Base-by-base conservation (phyloP, 2,113 vertebrate genomes). In the Ceyx margarethae region DNA sequence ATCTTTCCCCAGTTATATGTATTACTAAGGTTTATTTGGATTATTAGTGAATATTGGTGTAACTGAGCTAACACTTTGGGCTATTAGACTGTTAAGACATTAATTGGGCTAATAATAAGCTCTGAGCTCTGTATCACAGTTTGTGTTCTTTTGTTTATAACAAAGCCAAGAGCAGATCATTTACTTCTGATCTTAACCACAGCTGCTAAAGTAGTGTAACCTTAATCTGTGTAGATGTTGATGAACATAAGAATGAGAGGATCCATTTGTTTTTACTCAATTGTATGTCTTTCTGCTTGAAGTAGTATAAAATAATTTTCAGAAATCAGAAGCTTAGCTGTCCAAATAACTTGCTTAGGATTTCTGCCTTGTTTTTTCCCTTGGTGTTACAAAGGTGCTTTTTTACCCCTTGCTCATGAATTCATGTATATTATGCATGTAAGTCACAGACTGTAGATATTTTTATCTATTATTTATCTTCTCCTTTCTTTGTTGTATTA, bases 381-480 rank as follows among this genome's bases (percentile, higher is more conserved):
- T 71, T 60, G 50, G 16, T 60, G 13, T 74, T 86, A 54, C 13
- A 56, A 64, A 86, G 28, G 13, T 66, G 16, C 17, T 7, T 25
- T 8, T 2, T 29, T 76, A 37, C 65, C 58, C 15, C 25, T 14
- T 79, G 60, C 15, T 94, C 60, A 45, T 50, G 48, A 29, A 81
- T 75, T 93, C 61, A 43, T 48, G 17, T 90, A 25, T 91, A 69
- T 90, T 94, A 91, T 73, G 50, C 64, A 77, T 68, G 48, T 90
- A 85, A 94, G 54, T 82, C 64, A 82, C 43, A 79, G 68, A 72
- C 51, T 81, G n/a, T 33, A 89, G 37, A 29, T 93, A 90, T 95
- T 95, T 96, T 96, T 73, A 89, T 86, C 64, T 91, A 62, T 81
- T 72, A 93, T 92, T 93, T 93, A 87, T 91, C 26, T 91, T 87